phyloP scores from a whole-genome alignment of 2,888 invertebrate species.

The Loripinus fragilis region DNA sequence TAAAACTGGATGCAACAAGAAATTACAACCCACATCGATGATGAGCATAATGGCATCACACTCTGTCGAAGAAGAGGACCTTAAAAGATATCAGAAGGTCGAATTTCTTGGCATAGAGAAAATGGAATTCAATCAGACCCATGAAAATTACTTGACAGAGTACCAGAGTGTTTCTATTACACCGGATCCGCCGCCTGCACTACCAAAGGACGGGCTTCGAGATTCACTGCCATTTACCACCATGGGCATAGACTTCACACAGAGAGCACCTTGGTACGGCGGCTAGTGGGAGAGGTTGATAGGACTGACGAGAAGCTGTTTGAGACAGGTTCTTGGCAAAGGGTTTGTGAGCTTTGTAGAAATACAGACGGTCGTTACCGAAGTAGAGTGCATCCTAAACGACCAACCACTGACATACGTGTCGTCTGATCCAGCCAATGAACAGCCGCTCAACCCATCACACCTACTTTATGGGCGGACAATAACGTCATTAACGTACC shows the following conservation, averaged over 20 bases:
- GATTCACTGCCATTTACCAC: no score
- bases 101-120: constrained; percentile 9
- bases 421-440: neutral
- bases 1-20: neutral
- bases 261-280: constrained; percentile 15
- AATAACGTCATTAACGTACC: neutral
- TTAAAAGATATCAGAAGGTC: neutral
- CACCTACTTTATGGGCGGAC: constrained; percentile 5
- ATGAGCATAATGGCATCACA: constrained; percentile 23
- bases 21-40: neutral
- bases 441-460: neutral
- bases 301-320: neutral
- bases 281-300: constrained; percentile 16
- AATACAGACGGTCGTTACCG: constrained; percentile 3
- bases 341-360: neutral
- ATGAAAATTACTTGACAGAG: neutral
- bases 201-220: no score
- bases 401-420: constrained; percentile 17
- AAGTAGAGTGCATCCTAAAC: constrained; percentile 5
- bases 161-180: constrained; percentile 4
- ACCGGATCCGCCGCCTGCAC: no score
- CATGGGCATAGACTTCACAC: no score
- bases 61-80: constrained; percentile 10
- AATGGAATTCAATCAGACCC: neutral
- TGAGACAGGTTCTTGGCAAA: neutral